A percentile compares a stretch with the other conserved stretches of the same genome.
Conservation (phyloP, 2,888 invertebrate genomes). For the Adelognathus sp. region DNA sequence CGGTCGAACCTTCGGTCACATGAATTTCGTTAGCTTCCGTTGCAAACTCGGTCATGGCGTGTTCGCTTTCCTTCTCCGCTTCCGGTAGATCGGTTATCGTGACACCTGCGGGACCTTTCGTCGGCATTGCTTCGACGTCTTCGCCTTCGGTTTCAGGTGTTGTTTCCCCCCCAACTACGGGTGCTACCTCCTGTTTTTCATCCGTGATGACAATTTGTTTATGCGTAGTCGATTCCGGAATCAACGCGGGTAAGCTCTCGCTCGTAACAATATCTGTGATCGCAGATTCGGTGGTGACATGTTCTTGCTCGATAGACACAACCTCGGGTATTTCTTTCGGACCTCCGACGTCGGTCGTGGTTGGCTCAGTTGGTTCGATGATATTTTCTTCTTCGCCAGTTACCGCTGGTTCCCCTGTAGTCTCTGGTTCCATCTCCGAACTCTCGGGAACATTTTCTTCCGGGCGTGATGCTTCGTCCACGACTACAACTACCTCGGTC, state of each 20-base stretch:
- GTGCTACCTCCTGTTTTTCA: conserved; percentile 12
- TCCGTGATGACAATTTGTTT: neutral
- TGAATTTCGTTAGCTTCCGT: too few species aligned
- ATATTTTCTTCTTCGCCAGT: conserved; percentile 8
- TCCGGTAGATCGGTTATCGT: conserved; percentile 70
- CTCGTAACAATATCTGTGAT: neutral
- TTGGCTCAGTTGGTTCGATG: conserved; percentile 34
- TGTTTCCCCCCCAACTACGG: conserved; percentile 44
- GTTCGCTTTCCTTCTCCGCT: conserved; percentile 74
- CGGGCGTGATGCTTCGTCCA: conserved; percentile 31
- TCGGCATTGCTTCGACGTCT: conserved; percentile 57
- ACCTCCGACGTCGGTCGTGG: conserved; percentile 39
- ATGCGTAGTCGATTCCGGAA: neutral
- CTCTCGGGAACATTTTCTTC: neutral
- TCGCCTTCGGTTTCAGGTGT: conserved; percentile 13
- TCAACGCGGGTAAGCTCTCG: neutral
- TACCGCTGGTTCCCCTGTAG: neutral
- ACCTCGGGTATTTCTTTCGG: conserved; percentile 39
- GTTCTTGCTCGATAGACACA: conserved; percentile 9
- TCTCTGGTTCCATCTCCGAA: neutral
- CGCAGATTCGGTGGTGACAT: neutral
- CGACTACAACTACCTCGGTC: conserved; percentile 23
- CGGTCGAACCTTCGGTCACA: too few species aligned
- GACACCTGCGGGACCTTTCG: conserved; percentile 71
- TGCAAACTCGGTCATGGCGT: conserved; percentile 61